Base-by-base conservation (phyloP, 2,797 vertebrate species). In the Epinephelus coioides region DNA sequence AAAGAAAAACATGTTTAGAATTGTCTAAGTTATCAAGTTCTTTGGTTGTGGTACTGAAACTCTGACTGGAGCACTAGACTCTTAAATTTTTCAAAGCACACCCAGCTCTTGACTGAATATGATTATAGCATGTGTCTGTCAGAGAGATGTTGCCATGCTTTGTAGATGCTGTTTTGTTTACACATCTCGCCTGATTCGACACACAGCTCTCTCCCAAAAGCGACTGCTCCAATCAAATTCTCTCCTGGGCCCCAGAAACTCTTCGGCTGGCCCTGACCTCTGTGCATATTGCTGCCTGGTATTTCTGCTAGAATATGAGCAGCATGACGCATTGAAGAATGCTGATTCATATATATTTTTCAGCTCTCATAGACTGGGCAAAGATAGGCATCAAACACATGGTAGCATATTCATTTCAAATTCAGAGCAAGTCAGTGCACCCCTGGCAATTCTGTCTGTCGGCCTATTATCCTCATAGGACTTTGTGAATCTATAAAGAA, bases 331-430 rank as follows among this genome's bases (percentile, higher is more conserved):
- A 51, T n/a, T 21, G 55, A 81, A 63, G 70, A 70, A 73, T n/a
- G 38, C 68, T 71, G 71, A 78, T 83, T 71, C 12, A 82, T 82
- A 72, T 62, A 57, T 83, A 72, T 64, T 25, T 7, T 21, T 59
- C 68, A 51, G 23, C 40, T 59, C 64, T 66, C 25, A 30, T 56
- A 67, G 51, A 76, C 21, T 9, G 34, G 25, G 34, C 21, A 53
- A n/a, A n/a, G 11, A 47, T 38, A 0, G 10, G 67, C 60, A 55
- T 79, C 56, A 69, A 57, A 72, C 27, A 38, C 56, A 50, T 46
- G 10, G 38, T 14, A 14, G 55, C 0, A 0, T 21, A 49, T 62
- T 64, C 44, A 54, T 72, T 84, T 18, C 69, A 66, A 83, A 81
- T 76, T 46, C 63, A 49, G 21, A 80, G 49, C 56, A 73, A 61